Evolutionary conservation across 2,113 vertebrate species (phyloP), one percentile per base, ranked within the genome.

Genomic region (Pangasianodon hypophthalmus): DNA sequence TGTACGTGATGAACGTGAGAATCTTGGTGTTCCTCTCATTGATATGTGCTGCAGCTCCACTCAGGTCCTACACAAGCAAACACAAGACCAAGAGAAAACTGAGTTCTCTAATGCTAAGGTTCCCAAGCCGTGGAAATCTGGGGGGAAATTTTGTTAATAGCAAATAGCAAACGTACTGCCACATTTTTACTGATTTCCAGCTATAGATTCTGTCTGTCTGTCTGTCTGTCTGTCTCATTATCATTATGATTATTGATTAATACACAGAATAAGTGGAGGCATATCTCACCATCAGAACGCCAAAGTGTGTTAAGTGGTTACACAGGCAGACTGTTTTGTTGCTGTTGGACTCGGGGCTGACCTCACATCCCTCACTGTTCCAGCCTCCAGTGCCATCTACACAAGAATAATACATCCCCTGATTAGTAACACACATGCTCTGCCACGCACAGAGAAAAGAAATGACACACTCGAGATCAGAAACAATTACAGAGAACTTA

Each of bases 261-360:
- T 58, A 58, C 18, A 8, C 81, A 58, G 18, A 58, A 84, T 60
- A 62, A 29, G 37, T 29, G 58, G 41, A 44, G 56, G 19, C 58
- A 41, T 13, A 80, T 85, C 96, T 94, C 94, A 99, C 98, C 98
- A 99, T 98, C 32, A 99, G 95, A 91, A 99, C 94, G 71, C 97
- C 98, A 0, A 99, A 99, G 93, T 99, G 97, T 0, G 98, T 99
- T 92, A 99, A 97, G 93, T 99, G 98, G 93, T 96, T 91, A 88
- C 98, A 99, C 9, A 97, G 93, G 93, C 98, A 99, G 88, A 98
- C 6, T 0, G 98, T 99, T 90, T 95, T 96, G 8, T 94, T 97
- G 60, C 92, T 93, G 5, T 91, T 96, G 8, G 97, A 97, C 6
- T 95, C 92, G 1, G 73, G 5, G 2, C 94, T 94, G 6, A 94